A percentile compares a stretch with the other conserved stretches of the same genome.
phyloP scores from a whole-genome alignment of 2,113 vertebrate genomes.

The Synchiropus splendidus region DNA sequence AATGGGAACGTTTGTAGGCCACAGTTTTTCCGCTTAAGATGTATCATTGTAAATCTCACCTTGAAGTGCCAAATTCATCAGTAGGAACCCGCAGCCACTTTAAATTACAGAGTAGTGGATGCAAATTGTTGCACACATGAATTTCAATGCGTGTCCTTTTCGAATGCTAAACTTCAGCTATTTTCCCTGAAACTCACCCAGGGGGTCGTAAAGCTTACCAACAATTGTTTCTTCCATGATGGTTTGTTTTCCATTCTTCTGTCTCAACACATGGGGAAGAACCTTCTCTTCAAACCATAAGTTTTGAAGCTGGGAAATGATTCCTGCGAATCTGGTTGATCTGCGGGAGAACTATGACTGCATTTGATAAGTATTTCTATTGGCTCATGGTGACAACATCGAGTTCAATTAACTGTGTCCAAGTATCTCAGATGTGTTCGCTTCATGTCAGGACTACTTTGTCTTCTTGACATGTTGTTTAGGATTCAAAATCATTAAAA shows the following conservation, averaged over 20 bases:
- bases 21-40: background rate
- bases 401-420: too few species aligned
- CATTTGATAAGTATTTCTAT: constrained; percentile 12
- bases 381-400: constrained; percentile 1
- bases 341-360: constrained; percentile 13
- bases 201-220: constrained; percentile 37
- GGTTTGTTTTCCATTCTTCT: constrained; percentile 39
- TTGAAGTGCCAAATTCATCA: background rate
- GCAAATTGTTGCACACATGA: background rate
- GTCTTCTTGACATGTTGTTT: too few species aligned
- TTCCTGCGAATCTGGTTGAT: constrained; percentile 19
- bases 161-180: constrained; percentile 28
- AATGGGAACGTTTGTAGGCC: background rate
- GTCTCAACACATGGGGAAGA: constrained; percentile 27
- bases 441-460: too few species aligned
- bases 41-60: constrained; percentile 1
- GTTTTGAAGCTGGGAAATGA: constrained; percentile 13
- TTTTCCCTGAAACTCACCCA: constrained; percentile 20
- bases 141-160: constrained; percentile 8
- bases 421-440: too few species aligned
- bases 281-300: constrained; percentile 4
- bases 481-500: too few species aligned
- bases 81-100: background rate
- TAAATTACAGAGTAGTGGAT: background rate
- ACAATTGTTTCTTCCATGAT: constrained; percentile 55